Conservation (phyloP, 2,888 invertebrate genomes). For the Sinopyrophorus schimmeli region DNA sequence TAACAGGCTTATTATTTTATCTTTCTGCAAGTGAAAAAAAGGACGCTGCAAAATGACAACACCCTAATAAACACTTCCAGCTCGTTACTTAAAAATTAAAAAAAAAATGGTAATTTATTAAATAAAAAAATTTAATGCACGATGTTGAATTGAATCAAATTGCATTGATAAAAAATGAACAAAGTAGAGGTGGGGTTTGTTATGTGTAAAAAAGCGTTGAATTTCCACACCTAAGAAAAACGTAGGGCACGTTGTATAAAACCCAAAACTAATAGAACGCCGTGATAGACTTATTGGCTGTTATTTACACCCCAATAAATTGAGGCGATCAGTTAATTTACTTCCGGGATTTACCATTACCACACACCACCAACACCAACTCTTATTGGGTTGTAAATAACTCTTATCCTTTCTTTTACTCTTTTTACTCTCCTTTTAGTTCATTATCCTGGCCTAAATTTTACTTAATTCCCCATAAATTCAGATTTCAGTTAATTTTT, state of each 20-base stretch:
- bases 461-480: not conserved
- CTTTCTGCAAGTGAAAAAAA: no score
- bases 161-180: no score
- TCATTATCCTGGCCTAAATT: slow-evolving; percentile 5
- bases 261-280: slow-evolving; percentile 21
- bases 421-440: slow-evolving; percentile 19
- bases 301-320: slow-evolving; percentile 55
- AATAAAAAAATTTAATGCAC: no score
- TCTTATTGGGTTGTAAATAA: slow-evolving; percentile 40
- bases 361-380: slow-evolving; percentile 40
- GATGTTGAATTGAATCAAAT: no score
- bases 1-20: no score
- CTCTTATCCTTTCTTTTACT: slow-evolving; percentile 38
- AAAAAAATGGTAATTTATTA: no score
- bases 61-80: no score
- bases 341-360: slow-evolving; percentile 41
- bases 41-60: no score
- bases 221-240: no score
- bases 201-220: no score
- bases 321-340: slow-evolving; percentile 55
- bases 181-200: no score
- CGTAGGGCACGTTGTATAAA: slow-evolving; percentile 19
- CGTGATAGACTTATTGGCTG: slow-evolving; percentile 55
- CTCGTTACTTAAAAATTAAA: no score
- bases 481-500: not conserved